phyloP scores from a whole-genome alignment of 2,888 invertebrate species.

The Gisinianus flammeolus region DNA sequence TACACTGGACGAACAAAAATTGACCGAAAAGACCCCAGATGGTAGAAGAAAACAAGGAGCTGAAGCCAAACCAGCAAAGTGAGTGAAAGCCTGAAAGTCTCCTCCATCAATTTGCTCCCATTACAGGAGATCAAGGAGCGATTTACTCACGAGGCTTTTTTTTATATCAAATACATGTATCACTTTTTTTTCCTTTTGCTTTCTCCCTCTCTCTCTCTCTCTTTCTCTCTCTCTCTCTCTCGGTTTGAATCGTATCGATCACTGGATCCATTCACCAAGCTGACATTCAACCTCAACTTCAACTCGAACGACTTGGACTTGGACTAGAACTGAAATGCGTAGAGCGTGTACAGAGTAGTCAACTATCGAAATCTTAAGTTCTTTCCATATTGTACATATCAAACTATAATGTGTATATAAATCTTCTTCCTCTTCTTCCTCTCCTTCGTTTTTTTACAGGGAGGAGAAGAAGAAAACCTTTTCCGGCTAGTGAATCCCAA shows the following conservation, averaged over 20 bases:
- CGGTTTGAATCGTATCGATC: conserved; percentile 30
- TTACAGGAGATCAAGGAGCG: conserved; percentile 40
- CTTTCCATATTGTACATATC: not conserved
- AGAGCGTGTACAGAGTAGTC: not conserved
- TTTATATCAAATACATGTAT: conserved; percentile 35
- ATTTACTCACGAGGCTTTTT: conserved; percentile 32
- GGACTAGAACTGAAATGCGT: not conserved
- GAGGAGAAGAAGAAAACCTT: conserved; percentile 18
- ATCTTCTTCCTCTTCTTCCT: no score
- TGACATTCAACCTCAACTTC: conserved; percentile 7
- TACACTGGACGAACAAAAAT: not conserved
- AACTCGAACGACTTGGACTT: not conserved
- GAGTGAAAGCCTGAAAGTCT: conserved; percentile 26
- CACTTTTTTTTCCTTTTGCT: not conserved
- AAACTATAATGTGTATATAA: not conserved
- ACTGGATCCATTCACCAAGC: conserved; percentile 10
- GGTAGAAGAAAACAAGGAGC: not conserved
- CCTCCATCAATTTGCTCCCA: conserved; percentile 42
- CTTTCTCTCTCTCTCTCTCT: not conserved
- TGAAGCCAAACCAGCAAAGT: not conserved
- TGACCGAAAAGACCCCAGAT: conserved; percentile 8
- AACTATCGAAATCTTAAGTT: not conserved
- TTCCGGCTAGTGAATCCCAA: conserved; percentile 28
- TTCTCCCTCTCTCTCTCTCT: not conserved
- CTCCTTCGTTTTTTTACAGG: no score